Conservation (phyloP, 2,888 invertebrate species). For the Neoaliturus tenellus region DNA sequence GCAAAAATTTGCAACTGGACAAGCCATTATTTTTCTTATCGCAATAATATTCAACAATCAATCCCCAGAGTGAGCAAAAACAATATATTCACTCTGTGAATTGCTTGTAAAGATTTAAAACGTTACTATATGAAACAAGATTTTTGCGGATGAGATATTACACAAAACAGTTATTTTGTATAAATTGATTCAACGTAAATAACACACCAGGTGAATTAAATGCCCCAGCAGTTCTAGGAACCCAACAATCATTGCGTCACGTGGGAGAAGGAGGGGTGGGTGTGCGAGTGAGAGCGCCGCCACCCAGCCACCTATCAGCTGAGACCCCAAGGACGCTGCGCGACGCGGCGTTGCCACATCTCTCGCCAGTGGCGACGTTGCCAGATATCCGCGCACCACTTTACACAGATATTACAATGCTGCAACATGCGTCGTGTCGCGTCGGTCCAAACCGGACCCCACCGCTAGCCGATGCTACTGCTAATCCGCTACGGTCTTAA, state of each 20-base stretch:
- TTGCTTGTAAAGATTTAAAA: too few relatives aligned
- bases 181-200: too few relatives aligned
- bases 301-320: slow-evolving; percentile 32
- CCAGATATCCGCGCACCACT: neutral
- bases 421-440: neutral
- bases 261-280: neutral
- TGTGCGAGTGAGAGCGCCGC: neutral
- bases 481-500: too few relatives aligned
- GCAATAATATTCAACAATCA: too few relatives aligned
- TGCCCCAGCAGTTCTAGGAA: neutral
- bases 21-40: too few relatives aligned
- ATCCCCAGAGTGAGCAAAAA: neutral
- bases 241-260: neutral
- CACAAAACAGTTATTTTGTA: too few relatives aligned
- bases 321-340: slow-evolving; percentile 22
- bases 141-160: too few relatives aligned
- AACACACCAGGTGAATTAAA: neutral
- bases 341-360: slow-evolving; percentile 15
- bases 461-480: neutral
- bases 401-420: neutral
- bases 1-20: too few relatives aligned
- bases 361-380: neutral
- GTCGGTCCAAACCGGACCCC: too few relatives aligned
- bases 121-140: too few relatives aligned
- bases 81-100: neutral